Evolutionary conservation across 2,888 invertebrate species (phyloP).

Genomic region (Aromia moschata): DNA sequence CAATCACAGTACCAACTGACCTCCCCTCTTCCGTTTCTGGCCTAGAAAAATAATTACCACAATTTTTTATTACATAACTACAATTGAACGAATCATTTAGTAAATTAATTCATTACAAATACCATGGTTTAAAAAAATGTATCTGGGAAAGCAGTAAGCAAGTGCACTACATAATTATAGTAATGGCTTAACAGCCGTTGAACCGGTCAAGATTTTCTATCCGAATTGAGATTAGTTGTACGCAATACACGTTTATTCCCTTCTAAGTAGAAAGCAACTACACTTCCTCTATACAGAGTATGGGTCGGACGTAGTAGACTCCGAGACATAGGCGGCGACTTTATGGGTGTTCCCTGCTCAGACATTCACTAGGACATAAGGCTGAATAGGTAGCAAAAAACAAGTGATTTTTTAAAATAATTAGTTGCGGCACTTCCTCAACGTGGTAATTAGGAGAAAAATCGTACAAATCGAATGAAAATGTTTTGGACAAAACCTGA

Average conservation of each 20-base stretch:
- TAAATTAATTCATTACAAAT: background rate
- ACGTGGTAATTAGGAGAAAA: too few relatives aligned
- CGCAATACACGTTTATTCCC: slow-evolving; percentile 10
- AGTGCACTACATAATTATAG: slow-evolving; percentile 1
- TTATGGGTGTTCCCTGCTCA: too few relatives aligned
- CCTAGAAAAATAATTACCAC: too few relatives aligned
- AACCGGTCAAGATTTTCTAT: slow-evolving; percentile 27
- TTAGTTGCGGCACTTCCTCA: too few relatives aligned
- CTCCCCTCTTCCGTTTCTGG: too few relatives aligned
- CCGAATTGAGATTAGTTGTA: slow-evolving; percentile 25
- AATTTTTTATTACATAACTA: background rate
- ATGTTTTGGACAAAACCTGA: too few relatives aligned
- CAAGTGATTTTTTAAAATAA: too few relatives aligned
- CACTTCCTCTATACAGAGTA: background rate
- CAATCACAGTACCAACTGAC: too few relatives aligned
- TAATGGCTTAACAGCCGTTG: slow-evolving; percentile 19
- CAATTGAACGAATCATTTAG: background rate
- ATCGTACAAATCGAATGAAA: too few relatives aligned
- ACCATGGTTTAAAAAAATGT: background rate
- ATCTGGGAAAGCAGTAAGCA: slow-evolving; percentile 2
- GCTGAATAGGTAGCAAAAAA: too few relatives aligned
- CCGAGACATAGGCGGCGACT: too few relatives aligned
- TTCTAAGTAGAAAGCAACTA: slow-evolving; percentile 3
- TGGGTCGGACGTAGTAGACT: slow-evolving; percentile 4
- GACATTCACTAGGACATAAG: too few relatives aligned